Conservation (phyloP, 2,888 invertebrate genomes). For the Tiliacea aurago region DNA sequence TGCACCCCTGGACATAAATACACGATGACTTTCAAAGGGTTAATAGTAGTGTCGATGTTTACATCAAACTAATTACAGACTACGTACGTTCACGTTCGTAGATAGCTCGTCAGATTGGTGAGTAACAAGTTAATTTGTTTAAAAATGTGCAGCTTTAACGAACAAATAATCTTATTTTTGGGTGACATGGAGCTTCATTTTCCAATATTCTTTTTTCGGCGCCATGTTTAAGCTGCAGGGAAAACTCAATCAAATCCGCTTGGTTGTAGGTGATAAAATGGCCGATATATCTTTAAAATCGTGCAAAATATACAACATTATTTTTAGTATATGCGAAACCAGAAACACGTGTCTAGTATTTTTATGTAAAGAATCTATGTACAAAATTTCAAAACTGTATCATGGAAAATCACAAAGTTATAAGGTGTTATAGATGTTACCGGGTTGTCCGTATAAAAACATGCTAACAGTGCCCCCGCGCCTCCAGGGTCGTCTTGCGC, state of each 20-base stretch:
- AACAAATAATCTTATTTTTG: constrained; percentile 47
- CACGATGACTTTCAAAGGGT: constrained; percentile 73
- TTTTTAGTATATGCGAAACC: too few relatives aligned
- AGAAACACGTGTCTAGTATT: too few relatives aligned
- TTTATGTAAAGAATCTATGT: too few relatives aligned
- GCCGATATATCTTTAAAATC: constrained; percentile 6
- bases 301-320: background rate
- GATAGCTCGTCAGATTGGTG: constrained; percentile 6
- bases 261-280: constrained; percentile 16
- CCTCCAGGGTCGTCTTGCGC: too few relatives aligned
- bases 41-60: constrained; percentile 53
- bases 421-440: too few relatives aligned
- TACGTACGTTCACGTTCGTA: background rate
- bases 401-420: too few relatives aligned
- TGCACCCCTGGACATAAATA: constrained; percentile 79
- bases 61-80: constrained; percentile 38
- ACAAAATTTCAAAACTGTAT: too few relatives aligned
- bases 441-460: too few relatives aligned
- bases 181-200: constrained; percentile 31
- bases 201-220: constrained; percentile 48
- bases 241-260: constrained; percentile 32
- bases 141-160: constrained; percentile 47
- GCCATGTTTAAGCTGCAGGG: constrained; percentile 21
- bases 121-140: constrained; percentile 32
- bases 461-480: too few relatives aligned